These are phyloP conservation scores for Silurus glanis DNA, from an alignment of 2,113 vertebrate genomes.

Conservation along the genomic window DNA sequence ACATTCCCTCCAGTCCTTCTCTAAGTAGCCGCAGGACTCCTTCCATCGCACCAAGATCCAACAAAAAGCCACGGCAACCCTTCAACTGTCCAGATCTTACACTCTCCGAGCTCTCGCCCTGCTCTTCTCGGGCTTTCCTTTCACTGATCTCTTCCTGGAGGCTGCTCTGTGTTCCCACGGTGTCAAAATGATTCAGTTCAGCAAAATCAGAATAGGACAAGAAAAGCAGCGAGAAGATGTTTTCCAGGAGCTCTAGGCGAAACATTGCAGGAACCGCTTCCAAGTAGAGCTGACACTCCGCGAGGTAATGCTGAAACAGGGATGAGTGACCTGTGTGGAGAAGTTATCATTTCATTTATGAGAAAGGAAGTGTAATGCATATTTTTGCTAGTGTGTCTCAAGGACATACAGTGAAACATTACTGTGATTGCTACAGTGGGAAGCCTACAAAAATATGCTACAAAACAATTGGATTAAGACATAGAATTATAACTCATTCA, in stretches of 20 bases:
- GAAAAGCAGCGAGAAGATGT: slow-evolving; percentile 95
- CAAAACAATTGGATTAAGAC: background rate
- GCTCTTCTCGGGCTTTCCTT: slow-evolving; percentile 45
- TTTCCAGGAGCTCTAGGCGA: slow-evolving; percentile 92
- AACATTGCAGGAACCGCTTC: slow-evolving; percentile 80
- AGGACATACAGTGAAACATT: too few species aligned
- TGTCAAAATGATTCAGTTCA: background rate
- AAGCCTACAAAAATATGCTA: background rate
- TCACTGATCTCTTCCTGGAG: background rate
- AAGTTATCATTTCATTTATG: background rate
- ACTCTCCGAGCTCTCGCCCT: background rate
- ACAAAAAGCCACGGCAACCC: slow-evolving; percentile 81
- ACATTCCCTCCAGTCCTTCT: slow-evolving; percentile 82
- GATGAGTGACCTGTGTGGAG: slow-evolving; percentile 70
- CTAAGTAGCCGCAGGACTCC: slow-evolving; percentile 85
- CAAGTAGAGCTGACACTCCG: slow-evolving; percentile 85
- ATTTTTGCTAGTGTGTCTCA: background rate
- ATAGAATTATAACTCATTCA: background rate
- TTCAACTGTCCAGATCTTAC: background rate
- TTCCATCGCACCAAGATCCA: slow-evolving; percentile 77
- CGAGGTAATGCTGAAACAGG: slow-evolving; percentile 81
- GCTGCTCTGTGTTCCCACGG: slow-evolving; percentile 5
- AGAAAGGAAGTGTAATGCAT: background rate
- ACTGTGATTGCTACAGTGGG: background rate
- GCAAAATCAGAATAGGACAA: slow-evolving; percentile 83